A percentile compares a stretch with the other conserved stretches of the same genome.
Conservation (phyloP, 1,140 invertebrate genomes). For the Magallana gigas region DNA sequence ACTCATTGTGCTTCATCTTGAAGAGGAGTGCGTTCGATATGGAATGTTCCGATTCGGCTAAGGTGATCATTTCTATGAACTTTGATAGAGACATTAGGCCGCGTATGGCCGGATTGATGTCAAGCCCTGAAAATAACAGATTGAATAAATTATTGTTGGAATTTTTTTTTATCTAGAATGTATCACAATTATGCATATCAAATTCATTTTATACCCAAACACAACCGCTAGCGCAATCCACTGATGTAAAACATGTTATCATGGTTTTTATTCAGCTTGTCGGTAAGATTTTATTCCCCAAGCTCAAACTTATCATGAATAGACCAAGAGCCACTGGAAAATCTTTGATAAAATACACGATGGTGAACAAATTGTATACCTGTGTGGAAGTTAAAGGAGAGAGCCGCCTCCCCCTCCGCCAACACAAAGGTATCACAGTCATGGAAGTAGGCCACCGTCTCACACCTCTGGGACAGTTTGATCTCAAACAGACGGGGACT, state of each 20-base stretch:
- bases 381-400: slow-evolving; percentile 74
- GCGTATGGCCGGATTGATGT: slow-evolving; percentile 73
- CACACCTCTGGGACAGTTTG: slow-evolving; percentile 71
- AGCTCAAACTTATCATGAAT: no score
- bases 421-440: slow-evolving; percentile 74
- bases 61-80: slow-evolving; percentile 69
- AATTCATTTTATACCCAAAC: no score
- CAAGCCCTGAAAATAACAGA: slow-evolving; percentile 71
- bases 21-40: slow-evolving; percentile 68
- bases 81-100: slow-evolving; percentile 68
- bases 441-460: slow-evolving; percentile 73
- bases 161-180: no score
- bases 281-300: no score
- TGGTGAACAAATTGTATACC: slow-evolving; percentile 56
- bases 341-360: no score
- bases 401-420: slow-evolving; percentile 73
- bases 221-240: no score
- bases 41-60: slow-evolving; percentile 70
- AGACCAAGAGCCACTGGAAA: no score
- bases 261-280: no score
- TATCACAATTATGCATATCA: no score
- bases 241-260: no score
- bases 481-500: slow-evolving; percentile 76
- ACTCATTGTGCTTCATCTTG: slow-evolving; percentile 71
- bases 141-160: background rate